A percentile compares a stretch with the other conserved stretches of the same genome.
These are phyloP conservation scores for Pangasianodon gigas DNA, from an alignment of 2,113 vertebrate genomes.

Conservation along the genomic window DNA sequence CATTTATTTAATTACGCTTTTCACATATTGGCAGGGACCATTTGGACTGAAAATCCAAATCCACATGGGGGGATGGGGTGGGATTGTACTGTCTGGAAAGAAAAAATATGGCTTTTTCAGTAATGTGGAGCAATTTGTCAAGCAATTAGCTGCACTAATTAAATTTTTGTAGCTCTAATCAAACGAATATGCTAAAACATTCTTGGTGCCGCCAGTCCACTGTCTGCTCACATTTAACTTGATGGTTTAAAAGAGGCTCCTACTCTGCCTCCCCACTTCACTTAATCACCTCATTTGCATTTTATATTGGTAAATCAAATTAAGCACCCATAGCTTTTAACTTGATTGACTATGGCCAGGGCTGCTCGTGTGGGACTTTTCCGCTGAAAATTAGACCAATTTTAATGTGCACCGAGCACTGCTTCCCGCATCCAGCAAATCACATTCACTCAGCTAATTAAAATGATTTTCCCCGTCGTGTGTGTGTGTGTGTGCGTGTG, in stretches of 20 bases:
- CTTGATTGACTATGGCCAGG: constrained; percentile 98
- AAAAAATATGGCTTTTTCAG: constrained; percentile 83
- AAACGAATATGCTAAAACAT: constrained; percentile 99
- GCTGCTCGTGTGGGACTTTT: constrained; percentile 96
- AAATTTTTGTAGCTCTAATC: constrained; percentile 97
- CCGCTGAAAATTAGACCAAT: constrained; percentile 97
- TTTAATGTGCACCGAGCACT: constrained; percentile 89
- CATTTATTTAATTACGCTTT: constrained; percentile 99
- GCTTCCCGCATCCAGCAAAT: constrained; percentile 88
- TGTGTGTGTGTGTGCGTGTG: constrained; percentile 58
- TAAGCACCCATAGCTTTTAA: constrained; percentile 99
- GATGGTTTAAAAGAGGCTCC: constrained; percentile 96
- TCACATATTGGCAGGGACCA: constrained; percentile 90
- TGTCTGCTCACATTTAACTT: constrained; percentile 98
- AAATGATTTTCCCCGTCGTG: constrained; percentile 82
- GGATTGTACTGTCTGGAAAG: constrained; percentile 64
- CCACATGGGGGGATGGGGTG: constrained; percentile 67
- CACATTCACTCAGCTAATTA: constrained; percentile 99
- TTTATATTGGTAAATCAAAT: constrained; percentile 99
- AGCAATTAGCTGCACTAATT: constrained; percentile 96
- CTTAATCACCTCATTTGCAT: constrained; percentile 99
- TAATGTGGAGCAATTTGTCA: constrained; percentile 93
- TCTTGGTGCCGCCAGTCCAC: constrained; percentile 90
- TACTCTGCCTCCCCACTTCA: constrained; percentile 93
- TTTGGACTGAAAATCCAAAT: constrained; percentile 84